Conservation (phyloP, 2,888 invertebrate genomes). For the Salticus scenicus region DNA sequence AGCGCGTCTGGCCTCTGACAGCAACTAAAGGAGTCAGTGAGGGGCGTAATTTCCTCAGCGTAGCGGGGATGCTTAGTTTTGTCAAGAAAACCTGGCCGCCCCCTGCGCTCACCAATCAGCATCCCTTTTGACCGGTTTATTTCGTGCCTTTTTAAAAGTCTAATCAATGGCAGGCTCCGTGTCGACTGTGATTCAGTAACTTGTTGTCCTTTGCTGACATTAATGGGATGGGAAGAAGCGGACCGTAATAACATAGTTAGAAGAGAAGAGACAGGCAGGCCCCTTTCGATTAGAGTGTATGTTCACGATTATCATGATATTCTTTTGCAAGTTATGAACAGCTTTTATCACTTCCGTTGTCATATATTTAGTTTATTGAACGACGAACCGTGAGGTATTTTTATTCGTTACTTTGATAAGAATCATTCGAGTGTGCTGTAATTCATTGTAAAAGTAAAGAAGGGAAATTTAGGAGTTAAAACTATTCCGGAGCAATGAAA, state of each 20-base stretch:
- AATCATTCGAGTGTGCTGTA: too few relatives aligned
- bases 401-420: too few relatives aligned
- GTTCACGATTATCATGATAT: background rate
- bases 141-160: conserved; percentile 60
- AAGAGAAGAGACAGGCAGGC: background rate
- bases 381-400: too few relatives aligned
- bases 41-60: conserved; percentile 57
- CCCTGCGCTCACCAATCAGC: conserved; percentile 56
- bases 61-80: conserved; percentile 48
- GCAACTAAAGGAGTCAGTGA: conserved; percentile 42
- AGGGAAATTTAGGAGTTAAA: too few relatives aligned
- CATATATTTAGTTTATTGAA: too few relatives aligned
- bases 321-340: background rate
- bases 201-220: conserved; percentile 3
- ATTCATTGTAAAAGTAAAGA: too few relatives aligned
- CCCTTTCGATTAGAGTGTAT: background rate
- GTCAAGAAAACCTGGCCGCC: conserved; percentile 64
- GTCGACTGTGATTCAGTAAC: conserved; percentile 30
- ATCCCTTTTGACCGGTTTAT: conserved; percentile 52
- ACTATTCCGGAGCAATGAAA: too few relatives aligned
- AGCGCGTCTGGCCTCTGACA: conserved; percentile 55
- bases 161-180: conserved; percentile 37
- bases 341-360: background rate
- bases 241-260: background rate
- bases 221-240: conserved; percentile 2